Evolutionary conservation across 2,888 invertebrate species (phyloP).

Genomic region (Ornithoptera priamus): DNA sequence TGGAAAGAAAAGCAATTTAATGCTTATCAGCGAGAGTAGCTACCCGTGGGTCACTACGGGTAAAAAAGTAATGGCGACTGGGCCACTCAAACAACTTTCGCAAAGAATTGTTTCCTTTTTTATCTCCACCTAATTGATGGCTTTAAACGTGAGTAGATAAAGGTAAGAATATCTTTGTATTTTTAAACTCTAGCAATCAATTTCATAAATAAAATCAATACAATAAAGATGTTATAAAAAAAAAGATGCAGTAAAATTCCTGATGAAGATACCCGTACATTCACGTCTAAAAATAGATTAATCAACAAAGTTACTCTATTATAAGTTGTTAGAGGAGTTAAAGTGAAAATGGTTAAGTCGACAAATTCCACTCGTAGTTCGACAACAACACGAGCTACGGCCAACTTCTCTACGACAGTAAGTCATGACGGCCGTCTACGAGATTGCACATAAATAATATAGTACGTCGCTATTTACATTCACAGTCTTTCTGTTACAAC

Average conservation of each 20-base stretch:
- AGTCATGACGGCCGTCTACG: conserved; percentile 45
- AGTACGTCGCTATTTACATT: conserved; percentile 33
- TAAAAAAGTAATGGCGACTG: conserved; percentile 55
- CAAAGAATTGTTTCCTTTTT: conserved; percentile 33
- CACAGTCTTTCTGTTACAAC: neutral
- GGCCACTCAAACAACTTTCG: conserved; percentile 45
- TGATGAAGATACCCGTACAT: neutral
- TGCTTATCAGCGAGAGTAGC: conserved; percentile 69
- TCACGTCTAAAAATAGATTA: conserved; percentile 57
- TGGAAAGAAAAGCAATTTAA: conserved; percentile 77
- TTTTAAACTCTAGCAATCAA: neutral
- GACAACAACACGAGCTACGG: conserved; percentile 50
- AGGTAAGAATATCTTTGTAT: conserved; percentile 14
- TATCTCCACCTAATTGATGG: conserved; percentile 25
- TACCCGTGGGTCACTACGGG: conserved; percentile 60
- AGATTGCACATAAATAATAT: conserved; percentile 39
- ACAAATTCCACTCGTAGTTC: conserved; percentile 68
- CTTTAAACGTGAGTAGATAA: conserved; percentile 23
- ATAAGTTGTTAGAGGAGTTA: conserved; percentile 67
- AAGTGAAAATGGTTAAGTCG: conserved; percentile 63
- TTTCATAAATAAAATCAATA: neutral
- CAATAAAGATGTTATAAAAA: neutral
- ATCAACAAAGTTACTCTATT: conserved; percentile 70
- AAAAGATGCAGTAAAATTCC: neutral
- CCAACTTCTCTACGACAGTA: conserved; percentile 54